Evolutionary conservation across 1,140 invertebrate genomes (phyloP), one percentile per base, ranked within the genome.

Genomic region (Eurosta solidaginis): DNA sequence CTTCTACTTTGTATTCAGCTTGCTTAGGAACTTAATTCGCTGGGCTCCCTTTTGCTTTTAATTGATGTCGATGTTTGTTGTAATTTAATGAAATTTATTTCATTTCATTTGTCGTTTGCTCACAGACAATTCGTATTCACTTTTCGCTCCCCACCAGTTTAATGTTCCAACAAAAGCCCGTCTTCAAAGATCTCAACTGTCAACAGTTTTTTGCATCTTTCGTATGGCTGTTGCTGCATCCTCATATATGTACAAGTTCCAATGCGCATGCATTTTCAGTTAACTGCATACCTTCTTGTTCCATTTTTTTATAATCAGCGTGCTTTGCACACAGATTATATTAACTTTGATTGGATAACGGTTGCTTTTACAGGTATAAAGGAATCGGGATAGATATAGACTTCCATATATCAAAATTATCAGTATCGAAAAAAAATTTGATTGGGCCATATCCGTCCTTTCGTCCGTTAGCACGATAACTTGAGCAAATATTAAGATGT

Each of bases 61-160:
- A 59, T 59, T 59, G 54, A 12, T 25, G 40, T 5, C 33, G 12
- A 27, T 74, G 40, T 74, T 74, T 74, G 68, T 42, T 42, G 68
- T 36, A 74, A 74, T 74, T 74, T 74, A 42, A 74, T 74, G 68
- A 44, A 74, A 74, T 74, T 74, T 20, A 74, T 74, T 74, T 74
- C 40, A 33, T 44, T 44, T 74, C 44, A 20, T 47, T 47, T 47
- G 36, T 25, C 25, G 36, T 47, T 47, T 45, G 33, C 17, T 12
- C 40, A 45, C 40, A 36, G 6, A 12, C 68, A 17, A 33, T 27
- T 33, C 9, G 44, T n/a, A n/a, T n/a, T n/a, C n/a, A n/a, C n/a
- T n/a, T n/a, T n/a, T n/a, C n/a, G n/a, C 25, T 25, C 54, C 12
- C 54, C 17, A 22, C 54, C 5, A 59, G n/a, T n/a, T n/a, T 17